Evolutionary conservation across 2,888 invertebrate genomes (phyloP).

Genomic region (Hemicrepidius hirtus): DNA sequence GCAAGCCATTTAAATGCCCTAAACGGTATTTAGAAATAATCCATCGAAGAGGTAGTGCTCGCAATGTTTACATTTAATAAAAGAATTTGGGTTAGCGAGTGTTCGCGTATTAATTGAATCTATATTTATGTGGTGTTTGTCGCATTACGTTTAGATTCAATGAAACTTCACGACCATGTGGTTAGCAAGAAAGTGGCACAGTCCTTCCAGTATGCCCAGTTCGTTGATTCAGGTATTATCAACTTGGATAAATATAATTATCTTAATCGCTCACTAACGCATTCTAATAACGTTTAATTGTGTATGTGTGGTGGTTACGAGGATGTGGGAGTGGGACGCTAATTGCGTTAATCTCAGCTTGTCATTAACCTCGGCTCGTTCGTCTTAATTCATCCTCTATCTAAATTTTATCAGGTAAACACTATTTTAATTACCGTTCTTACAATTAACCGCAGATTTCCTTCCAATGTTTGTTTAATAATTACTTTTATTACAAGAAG

Average conservation of each 20-base stretch:
- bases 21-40: background rate
- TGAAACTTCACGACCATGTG: slow-evolving; percentile 47
- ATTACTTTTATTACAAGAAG: no score
- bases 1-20: background rate
- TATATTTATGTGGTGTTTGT: slow-evolving; percentile 33
- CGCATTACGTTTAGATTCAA: slow-evolving; percentile 41
- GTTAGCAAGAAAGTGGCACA: slow-evolving; percentile 48
- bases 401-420: slow-evolving; percentile 36
- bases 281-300: slow-evolving; percentile 39
- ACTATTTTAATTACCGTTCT: slow-evolving; percentile 17
- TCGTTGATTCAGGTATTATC: slow-evolving; percentile 44
- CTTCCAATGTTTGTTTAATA: background rate
- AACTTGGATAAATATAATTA: slow-evolving; percentile 44
- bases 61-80: slow-evolving; percentile 9
- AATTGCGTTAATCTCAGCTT: slow-evolving; percentile 23
- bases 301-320: slow-evolving; percentile 21
- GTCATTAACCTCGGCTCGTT: slow-evolving; percentile 24
- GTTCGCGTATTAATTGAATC: slow-evolving; percentile 32
- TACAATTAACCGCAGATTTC: background rate
- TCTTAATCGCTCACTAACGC: slow-evolving; percentile 29
- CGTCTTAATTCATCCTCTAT: slow-evolving; percentile 10
- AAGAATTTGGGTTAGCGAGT: slow-evolving; percentile 30
- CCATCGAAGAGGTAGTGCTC: background rate
- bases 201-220: slow-evolving; percentile 42
- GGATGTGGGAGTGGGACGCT: slow-evolving; percentile 28